These are phyloP conservation scores for Brachionus angularis DNA, from an alignment of 1,140 invertebrate species.

Conservation along the genomic window DNA sequence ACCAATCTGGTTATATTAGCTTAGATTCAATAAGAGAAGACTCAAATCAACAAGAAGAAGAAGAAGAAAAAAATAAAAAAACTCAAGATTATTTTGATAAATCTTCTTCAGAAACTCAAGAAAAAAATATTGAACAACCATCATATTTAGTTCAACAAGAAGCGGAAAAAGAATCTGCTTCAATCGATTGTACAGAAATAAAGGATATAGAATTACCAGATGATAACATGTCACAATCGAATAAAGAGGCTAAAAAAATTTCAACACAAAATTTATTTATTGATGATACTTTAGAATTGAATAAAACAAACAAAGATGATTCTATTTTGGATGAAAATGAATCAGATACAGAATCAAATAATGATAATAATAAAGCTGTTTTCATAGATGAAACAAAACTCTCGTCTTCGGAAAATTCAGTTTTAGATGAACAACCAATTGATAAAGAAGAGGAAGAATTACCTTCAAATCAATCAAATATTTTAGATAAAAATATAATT, in stretches of 20 bases:
- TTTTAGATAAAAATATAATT: conserved; percentile 12
- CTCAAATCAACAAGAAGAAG: too few species aligned
- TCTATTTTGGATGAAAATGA: not conserved
- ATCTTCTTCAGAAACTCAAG: too few species aligned
- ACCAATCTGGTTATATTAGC: conserved; percentile 4
- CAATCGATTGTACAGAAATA: too few species aligned
- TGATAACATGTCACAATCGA: too few species aligned
- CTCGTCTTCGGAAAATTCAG: not conserved
- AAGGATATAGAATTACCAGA: too few species aligned
- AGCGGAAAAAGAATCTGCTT: too few species aligned
- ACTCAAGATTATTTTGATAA: too few species aligned
- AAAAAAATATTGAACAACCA: too few species aligned
- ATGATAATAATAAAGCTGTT: conserved; percentile 3
- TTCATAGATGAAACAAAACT: conserved; percentile 24
- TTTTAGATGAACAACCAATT: not conserved
- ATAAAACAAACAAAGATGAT: not conserved
- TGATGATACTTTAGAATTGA: conserved; percentile 1
- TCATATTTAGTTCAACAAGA: too few species aligned
- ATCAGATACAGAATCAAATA: too few species aligned
- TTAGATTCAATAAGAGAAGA: conserved; percentile 7
- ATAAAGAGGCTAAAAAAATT: not conserved
- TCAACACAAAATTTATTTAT: not conserved
- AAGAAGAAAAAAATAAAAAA: too few species aligned
- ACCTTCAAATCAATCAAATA: conserved; percentile 1
- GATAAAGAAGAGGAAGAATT: not conserved